Percentiles rank a stretch among this genome's conserved stretches.
Evolutionary conservation across 1,140 invertebrate species (phyloP).

Genomic region (Penaeus vannamei): DNA sequence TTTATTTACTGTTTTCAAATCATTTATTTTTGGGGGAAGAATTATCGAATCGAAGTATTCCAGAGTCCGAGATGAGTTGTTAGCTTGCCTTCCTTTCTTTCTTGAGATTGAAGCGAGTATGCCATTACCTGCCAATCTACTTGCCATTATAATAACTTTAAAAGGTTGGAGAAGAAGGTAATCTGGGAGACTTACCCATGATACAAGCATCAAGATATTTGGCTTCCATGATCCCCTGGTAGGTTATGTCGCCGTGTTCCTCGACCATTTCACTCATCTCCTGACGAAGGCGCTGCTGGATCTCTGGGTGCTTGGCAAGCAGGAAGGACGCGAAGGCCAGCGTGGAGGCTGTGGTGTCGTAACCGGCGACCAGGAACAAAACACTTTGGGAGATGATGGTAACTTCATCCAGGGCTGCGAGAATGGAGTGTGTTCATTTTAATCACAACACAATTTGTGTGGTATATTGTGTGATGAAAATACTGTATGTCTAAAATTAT

Average conservation of each 20-base stretch:
- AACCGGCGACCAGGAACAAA: constrained; percentile 71
- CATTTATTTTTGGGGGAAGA: too few relatives aligned
- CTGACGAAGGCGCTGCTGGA: constrained; percentile 66
- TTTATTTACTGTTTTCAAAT: too few relatives aligned
- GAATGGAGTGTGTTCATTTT: not conserved
- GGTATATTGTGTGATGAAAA: not conserved
- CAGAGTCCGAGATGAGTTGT: too few relatives aligned
- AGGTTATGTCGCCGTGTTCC: constrained; percentile 46
- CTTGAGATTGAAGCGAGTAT: too few relatives aligned
- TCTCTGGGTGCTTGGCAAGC: constrained; percentile 71
- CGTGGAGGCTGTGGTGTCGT: constrained; percentile 73
- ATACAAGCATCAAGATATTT: constrained; percentile 60
- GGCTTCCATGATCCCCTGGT: constrained; percentile 60
- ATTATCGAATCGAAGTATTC: too few relatives aligned
- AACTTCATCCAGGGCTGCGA: constrained; percentile 51
- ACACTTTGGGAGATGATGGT: constrained; percentile 70
- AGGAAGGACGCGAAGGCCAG: constrained; percentile 70
- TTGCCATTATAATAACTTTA: too few relatives aligned
- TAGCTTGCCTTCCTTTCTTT: too few relatives aligned
- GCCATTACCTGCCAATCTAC: too few relatives aligned
- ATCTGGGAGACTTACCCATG: constrained; percentile 28
- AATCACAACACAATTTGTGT: not conserved
- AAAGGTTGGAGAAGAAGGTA: too few relatives aligned
- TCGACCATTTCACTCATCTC: constrained; percentile 38
- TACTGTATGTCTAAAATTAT: not conserved